A percentile compares a stretch with the other conserved stretches of the same genome.
phyloP scores from a whole-genome alignment of 2,113 vertebrate species.

The Solea solea region DNA sequence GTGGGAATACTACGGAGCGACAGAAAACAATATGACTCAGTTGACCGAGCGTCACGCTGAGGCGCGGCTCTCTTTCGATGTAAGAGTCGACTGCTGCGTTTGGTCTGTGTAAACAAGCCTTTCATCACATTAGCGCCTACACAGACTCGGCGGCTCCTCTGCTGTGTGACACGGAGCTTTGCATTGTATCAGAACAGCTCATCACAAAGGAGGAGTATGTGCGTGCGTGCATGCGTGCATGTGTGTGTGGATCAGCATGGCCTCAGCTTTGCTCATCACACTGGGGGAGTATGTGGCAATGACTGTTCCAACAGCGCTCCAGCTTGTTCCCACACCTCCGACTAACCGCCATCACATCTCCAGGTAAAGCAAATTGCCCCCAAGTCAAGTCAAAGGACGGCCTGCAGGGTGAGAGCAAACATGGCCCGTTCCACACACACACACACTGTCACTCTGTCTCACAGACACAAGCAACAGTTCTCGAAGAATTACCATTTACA shows the following conservation, averaged over 20 bases:
- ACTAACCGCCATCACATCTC: slow-evolving; percentile 33
- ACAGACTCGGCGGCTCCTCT: background rate
- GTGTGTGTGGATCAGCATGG: slow-evolving; percentile 6
- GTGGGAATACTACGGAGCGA: background rate
- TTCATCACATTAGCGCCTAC: slow-evolving; percentile 7
- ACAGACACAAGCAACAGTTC: slow-evolving; percentile 37
- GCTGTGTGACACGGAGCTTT: slow-evolving; percentile 13
- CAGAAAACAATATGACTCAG: background rate
- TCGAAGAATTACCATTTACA: slow-evolving; percentile 49
- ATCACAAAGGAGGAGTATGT: slow-evolving; percentile 53
- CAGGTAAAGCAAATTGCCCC: slow-evolving; percentile 21
- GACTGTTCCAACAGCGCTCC: slow-evolving; percentile 5
- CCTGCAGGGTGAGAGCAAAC: slow-evolving; percentile 18
- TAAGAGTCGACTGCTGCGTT: background rate
- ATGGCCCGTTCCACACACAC: slow-evolving; percentile 39
- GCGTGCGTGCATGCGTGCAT: slow-evolving; percentile 33
- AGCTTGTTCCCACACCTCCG: slow-evolving; percentile 32
- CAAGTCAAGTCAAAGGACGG: background rate
- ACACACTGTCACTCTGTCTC: slow-evolving; percentile 27
- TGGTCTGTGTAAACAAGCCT: slow-evolving; percentile 6
- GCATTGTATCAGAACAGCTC: slow-evolving; percentile 36
- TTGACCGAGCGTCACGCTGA: background rate
- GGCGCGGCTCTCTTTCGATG: background rate
- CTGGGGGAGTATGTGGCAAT: slow-evolving; percentile 45
- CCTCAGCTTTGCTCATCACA: slow-evolving; percentile 38